Conservation (phyloP, 2,113 vertebrate genomes). For the Scytalopus superciliaris region DNA sequence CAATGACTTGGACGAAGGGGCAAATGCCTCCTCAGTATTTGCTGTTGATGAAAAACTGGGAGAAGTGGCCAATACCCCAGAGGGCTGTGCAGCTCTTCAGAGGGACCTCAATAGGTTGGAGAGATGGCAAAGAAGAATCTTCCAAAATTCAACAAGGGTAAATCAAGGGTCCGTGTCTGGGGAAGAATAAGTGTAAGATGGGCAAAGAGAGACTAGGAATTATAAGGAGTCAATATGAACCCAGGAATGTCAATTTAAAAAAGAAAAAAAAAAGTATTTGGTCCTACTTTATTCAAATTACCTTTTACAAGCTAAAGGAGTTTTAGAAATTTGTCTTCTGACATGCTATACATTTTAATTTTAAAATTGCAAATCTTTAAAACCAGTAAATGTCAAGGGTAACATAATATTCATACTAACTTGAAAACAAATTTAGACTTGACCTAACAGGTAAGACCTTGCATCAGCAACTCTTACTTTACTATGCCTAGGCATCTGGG, state of each 20-base stretch:
- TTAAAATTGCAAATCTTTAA: background rate
- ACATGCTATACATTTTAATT: background rate
- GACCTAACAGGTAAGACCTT: background rate
- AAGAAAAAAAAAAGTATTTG: background rate
- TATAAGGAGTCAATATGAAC: background rate
- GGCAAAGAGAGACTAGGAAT: background rate
- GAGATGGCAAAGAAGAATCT: background rate
- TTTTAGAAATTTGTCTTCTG: background rate
- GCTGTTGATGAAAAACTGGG: fast-evolving
- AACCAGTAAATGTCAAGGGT: background rate
- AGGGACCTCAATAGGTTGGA: background rate
- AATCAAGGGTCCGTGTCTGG: fast-evolving
- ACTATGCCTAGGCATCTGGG: background rate
- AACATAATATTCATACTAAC: background rate
- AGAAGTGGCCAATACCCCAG: background rate
- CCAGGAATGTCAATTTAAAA: background rate
- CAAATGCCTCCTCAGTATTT: background rate
- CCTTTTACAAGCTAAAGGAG: background rate
- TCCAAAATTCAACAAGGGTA: background rate
- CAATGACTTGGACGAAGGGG: background rate
- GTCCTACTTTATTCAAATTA: background rate
- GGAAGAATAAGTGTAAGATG: background rate
- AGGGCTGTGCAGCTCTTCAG: background rate
- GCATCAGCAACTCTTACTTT: background rate
- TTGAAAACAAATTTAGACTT: background rate